These are phyloP conservation scores for Apamea anceps DNA, from an alignment of 2,888 invertebrate species.

Conservation along the genomic window DNA sequence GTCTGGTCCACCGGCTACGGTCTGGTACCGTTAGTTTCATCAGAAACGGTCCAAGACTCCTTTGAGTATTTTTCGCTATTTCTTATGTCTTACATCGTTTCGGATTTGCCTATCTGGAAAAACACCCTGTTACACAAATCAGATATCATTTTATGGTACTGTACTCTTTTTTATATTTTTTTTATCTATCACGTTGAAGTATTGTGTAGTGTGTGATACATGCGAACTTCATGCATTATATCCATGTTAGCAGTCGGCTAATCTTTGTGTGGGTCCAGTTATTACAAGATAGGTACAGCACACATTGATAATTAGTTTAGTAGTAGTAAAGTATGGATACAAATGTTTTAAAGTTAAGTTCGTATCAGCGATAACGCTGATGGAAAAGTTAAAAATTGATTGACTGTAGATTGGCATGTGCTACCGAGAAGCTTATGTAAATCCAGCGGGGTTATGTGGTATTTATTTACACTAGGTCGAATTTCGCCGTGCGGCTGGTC, in stretches of 20 bases:
- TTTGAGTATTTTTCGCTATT: too few relatives aligned
- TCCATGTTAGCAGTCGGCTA: background rate
- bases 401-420: background rate
- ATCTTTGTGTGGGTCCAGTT: constrained; percentile 19
- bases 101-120: too few relatives aligned
- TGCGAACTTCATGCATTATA: constrained; percentile 22
- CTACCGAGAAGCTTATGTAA: background rate
- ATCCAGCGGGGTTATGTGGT: background rate
- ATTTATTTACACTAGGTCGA: background rate
- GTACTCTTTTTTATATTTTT: background rate
- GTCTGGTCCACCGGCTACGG: too few relatives aligned
- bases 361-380: background rate
- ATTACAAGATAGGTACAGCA: constrained; percentile 2
- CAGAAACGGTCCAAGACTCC: too few relatives aligned
- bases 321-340: background rate
- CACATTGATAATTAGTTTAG: background rate
- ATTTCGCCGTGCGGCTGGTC: background rate
- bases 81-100: too few relatives aligned
- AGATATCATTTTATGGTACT: constrained; percentile 4
- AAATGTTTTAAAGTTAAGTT: background rate
- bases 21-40: too few relatives aligned
- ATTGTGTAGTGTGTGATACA: background rate
- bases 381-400: background rate
- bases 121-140: background rate
- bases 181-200: constrained; percentile 13